phyloP scores from a whole-genome alignment of 2,888 invertebrate genomes.

The Odontocolon sp. region DNA sequence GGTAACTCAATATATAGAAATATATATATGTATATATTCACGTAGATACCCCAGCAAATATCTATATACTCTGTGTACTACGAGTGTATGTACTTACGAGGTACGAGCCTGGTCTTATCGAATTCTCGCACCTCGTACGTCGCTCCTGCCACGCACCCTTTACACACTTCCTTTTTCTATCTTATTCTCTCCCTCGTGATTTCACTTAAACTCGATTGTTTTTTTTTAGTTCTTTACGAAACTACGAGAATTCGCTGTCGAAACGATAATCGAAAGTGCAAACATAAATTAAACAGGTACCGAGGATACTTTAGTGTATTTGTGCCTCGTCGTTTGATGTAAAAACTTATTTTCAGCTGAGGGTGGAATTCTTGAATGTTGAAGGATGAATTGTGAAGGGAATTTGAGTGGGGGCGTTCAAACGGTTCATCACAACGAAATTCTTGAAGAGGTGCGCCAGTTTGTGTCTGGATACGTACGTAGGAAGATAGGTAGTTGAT shows the following conservation, averaged over 20 bases:
- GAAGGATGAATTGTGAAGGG: not conserved
- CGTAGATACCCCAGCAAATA: constrained; percentile 26
- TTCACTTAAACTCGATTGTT: constrained; percentile 43
- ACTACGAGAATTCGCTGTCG: not conserved
- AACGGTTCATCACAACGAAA: constrained; percentile 23
- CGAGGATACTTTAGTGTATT: constrained; percentile 14
- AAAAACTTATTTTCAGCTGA: not conserved
- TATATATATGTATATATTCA: constrained; percentile 5
- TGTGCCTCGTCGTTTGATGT: not conserved
- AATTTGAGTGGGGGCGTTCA: not conserved
- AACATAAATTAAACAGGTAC: constrained; percentile 35
- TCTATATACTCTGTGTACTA: constrained; percentile 29
- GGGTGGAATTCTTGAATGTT: not conserved
- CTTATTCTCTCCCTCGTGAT: constrained; percentile 40
- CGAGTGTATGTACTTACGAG: constrained; percentile 50
- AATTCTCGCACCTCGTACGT: constrained; percentile 60
- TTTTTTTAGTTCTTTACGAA: not conserved
- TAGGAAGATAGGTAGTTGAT: constrained; percentile 43
- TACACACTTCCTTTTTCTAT: constrained; percentile 8
- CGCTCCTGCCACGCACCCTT: constrained; percentile 18
- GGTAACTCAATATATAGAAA: not conserved
- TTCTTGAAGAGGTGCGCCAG: constrained; percentile 27
- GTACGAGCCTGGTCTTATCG: constrained; percentile 56
- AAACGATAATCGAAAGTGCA: constrained; percentile 49
- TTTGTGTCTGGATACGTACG: not conserved